These are phyloP conservation scores for Chroicocephalus ridibundus DNA, from an alignment of 2,113 vertebrate genomes.

Conservation along the genomic window DNA sequence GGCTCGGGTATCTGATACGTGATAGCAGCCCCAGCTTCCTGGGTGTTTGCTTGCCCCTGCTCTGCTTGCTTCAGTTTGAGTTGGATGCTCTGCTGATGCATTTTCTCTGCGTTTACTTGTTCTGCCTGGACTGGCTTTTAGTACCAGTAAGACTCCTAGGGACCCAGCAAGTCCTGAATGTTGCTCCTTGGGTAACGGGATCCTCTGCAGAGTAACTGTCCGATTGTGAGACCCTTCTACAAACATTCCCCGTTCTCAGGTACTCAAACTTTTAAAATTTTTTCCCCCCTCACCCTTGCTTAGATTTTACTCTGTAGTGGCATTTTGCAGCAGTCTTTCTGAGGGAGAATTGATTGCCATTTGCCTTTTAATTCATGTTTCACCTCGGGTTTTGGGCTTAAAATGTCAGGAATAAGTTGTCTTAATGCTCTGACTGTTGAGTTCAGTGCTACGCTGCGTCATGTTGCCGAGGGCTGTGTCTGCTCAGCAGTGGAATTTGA, in stretches of 20 bases:
- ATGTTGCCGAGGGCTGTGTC: background rate
- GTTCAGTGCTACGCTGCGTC: background rate
- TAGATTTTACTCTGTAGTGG: background rate
- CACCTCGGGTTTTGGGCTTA: background rate
- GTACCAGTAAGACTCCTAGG: background rate
- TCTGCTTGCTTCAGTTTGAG: background rate
- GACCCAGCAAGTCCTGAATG: background rate
- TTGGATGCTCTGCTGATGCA: background rate
- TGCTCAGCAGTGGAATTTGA: slow-evolving; percentile 29
- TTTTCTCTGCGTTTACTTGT: background rate
- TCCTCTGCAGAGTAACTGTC: background rate
- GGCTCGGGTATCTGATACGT: slow-evolving; percentile 27
- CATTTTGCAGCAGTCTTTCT: background rate
- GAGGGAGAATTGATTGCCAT: background rate
- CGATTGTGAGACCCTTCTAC: background rate
- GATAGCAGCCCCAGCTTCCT: background rate
- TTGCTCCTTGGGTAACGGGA: background rate
- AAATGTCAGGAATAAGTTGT: slow-evolving; percentile 2
- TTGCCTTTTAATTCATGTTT: background rate
- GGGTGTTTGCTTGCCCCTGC: background rate
- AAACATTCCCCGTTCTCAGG: background rate
- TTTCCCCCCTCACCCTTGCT: background rate
- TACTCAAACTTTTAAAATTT: background rate
- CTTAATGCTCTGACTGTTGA: background rate
- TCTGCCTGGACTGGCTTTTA: background rate